Evolutionary conservation across 1,140 invertebrate genomes (phyloP), one percentile per base, ranked within the genome.

Genomic region (Theocolax elegans): DNA sequence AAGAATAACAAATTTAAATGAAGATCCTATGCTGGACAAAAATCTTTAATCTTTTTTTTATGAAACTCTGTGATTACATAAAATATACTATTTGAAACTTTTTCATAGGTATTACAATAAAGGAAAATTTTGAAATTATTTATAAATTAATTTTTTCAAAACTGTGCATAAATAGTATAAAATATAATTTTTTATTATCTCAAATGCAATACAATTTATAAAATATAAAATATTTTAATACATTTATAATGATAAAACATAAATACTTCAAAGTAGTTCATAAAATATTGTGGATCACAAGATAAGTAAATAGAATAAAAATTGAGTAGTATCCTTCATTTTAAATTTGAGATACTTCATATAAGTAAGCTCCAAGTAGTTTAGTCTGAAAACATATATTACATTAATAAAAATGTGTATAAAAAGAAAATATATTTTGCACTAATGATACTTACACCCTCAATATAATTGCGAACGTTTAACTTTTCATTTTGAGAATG

Each of bases 401-500:
- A n/a, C 19, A 38, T 44, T 48, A 58, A 7, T 38, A 19, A 66
- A 46, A 60, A 48, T 35, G 73, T 40, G 21, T 59, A n/a, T 17
- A 49, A 38, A 35, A 44, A 56, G 19, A 51, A 64, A 27, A 19
- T 60, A 48, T 17, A 8, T 35, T 66, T 25, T 42, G 27, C n/a
- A 56, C 59, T 44, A 48, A 35, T 27, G 27, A 46, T 74, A 88
- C 91, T 90, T 88, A 97, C 95, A 71, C 97, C 97, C 86, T 96
- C 90, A 75, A 98, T 96, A 78, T 98, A 99, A 86, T 98, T 99
- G 58, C 88, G 87, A 64, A 93, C 87, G 87, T 98, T 92, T 73
- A 99, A 89, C 84, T 99, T 99, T 85, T 99, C 97, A 87, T 99
- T 99, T 85, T 99, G 97, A 1, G 96, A 97, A 88, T 99, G 97